Conservation (phyloP, 2,797 vertebrate genomes). For the Peromyscus eremicus region DNA sequence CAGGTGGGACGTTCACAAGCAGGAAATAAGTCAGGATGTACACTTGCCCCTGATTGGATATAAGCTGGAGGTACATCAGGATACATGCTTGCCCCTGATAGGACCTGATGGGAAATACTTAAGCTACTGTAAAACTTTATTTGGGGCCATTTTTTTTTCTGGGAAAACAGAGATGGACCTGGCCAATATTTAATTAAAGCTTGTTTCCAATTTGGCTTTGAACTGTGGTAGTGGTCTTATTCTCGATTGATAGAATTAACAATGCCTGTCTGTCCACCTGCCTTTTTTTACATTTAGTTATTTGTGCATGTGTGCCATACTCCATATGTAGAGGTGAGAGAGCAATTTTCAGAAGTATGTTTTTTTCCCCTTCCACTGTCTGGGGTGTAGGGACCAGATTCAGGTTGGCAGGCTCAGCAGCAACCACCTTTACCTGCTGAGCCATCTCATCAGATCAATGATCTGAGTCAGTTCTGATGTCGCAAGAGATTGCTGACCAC, state of each 20-base stretch:
- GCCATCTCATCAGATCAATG: neutral
- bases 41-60: neutral
- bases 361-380: neutral
- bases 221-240: neutral
- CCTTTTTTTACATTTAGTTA: neutral
- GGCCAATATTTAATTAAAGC: neutral
- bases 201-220: neutral
- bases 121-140: neutral
- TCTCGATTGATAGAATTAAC: neutral
- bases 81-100: neutral
- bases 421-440: neutral
- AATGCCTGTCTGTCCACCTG: neutral
- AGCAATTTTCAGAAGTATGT: neutral
- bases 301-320: neutral
- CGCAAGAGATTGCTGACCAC: neutral
- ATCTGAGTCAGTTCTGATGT: neutral
- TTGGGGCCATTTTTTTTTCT: neutral
- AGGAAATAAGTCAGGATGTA: neutral
- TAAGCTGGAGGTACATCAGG: neutral
- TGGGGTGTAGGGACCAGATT: neutral
- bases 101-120: neutral
- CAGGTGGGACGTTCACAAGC: neutral
- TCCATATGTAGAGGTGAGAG: neutral
- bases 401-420: neutral
- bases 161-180: neutral